Evolutionary conservation across 2,797 vertebrate species (phyloP).

Genomic region (Echeneis naucrates): DNA sequence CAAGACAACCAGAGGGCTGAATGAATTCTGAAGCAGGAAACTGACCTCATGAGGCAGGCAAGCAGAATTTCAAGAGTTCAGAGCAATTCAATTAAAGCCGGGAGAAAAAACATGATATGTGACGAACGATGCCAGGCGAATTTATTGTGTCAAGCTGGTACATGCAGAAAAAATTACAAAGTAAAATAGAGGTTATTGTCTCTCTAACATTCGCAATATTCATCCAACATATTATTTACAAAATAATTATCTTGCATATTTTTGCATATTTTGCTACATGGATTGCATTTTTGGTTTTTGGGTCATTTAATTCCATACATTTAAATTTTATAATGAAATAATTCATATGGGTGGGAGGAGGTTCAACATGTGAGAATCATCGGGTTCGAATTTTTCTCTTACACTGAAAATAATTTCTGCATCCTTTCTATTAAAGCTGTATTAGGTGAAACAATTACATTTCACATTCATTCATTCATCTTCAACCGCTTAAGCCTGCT

Average conservation of each 20-base stretch:
- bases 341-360: background rate
- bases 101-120: slow-evolving; percentile 69
- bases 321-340: background rate
- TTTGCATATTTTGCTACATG: background rate
- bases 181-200: slow-evolving; percentile 44
- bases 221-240: slow-evolving; percentile 33
- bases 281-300: slow-evolving; percentile 1
- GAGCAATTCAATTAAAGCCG: slow-evolving; percentile 72
- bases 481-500: too few species aligned
- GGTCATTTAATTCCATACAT: background rate
- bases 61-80: slow-evolving; percentile 75
- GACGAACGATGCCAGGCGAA: slow-evolving; percentile 63
- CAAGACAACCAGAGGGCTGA: slow-evolving; percentile 81
- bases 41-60: slow-evolving; percentile 73
- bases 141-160: slow-evolving; percentile 47
- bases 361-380: background rate
- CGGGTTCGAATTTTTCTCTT: background rate
- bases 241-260: slow-evolving; percentile 1
- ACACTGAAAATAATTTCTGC: background rate
- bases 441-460: background rate
- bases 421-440: background rate
- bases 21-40: slow-evolving; percentile 76
- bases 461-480: too few species aligned
- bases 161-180: slow-evolving; percentile 22
- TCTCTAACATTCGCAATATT: slow-evolving; percentile 43